phyloP scores from a whole-genome alignment of 2,797 vertebrate species.

The Clarias fuscus region DNA sequence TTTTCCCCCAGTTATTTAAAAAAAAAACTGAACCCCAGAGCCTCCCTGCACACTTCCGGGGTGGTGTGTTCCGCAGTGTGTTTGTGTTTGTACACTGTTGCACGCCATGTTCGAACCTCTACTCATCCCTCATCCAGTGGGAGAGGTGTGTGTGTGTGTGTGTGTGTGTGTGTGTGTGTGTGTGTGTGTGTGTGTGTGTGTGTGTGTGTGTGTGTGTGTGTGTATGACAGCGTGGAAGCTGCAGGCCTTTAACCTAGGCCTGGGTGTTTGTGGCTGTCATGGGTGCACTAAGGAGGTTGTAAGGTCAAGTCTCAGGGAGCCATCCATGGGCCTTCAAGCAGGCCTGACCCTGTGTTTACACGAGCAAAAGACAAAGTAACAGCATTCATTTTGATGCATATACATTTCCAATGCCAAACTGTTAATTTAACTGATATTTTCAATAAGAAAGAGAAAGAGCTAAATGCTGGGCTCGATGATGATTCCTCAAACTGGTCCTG shows the following conservation, averaged over 20 bases:
- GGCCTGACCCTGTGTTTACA: neutral
- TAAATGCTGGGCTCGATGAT: neutral
- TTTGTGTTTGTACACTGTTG: slow-evolving; percentile 45
- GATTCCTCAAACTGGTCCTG: neutral
- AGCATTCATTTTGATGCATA: neutral
- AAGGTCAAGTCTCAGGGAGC: neutral
- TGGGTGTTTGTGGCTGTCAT: neutral
- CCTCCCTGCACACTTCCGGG: slow-evolving; percentile 51
- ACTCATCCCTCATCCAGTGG: neutral
- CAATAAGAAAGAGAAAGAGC: neutral
- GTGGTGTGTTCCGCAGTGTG: slow-evolving; percentile 34
- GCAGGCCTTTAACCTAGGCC: slow-evolving; percentile 60
- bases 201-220: neutral
- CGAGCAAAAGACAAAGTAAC: neutral
- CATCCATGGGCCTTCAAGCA: neutral
- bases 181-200: neutral
- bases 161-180: slow-evolving; percentile 1
- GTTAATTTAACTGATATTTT: too few relatives aligned
- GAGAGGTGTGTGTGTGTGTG: neutral
- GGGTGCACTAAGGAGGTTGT: neutral
- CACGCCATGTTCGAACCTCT: slow-evolving; percentile 11
- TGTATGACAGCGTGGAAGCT: slow-evolving; percentile 69
- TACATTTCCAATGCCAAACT: neutral
- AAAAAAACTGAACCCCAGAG: neutral
- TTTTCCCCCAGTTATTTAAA: slow-evolving; percentile 33